Percentiles rank a stretch among this genome's conserved stretches.
These are phyloP conservation scores for Styela plicata DNA, from an alignment of 23 tunicate species.

Conservation along the genomic window DNA sequence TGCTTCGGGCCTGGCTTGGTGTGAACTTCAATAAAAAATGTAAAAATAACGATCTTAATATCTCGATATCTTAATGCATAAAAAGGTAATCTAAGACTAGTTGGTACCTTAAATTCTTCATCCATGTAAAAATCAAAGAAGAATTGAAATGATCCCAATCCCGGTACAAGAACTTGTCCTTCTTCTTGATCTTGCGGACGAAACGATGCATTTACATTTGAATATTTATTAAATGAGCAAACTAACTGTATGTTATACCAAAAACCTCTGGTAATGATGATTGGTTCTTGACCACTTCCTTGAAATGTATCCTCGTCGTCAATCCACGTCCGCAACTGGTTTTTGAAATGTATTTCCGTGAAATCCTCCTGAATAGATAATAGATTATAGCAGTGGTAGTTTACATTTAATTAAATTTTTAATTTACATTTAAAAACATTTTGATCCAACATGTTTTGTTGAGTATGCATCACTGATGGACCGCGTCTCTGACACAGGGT, in stretches of 20 bases:
- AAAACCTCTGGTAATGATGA: conserved; percentile 64
- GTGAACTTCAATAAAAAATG: too few species aligned
- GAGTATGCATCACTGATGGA: too few species aligned
- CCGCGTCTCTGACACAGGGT: too few species aligned
- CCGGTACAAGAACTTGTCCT: conserved; percentile 48
- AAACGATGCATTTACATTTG: conserved; percentile 54
- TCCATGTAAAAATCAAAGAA: conserved; percentile 65
- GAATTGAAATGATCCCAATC: conserved; percentile 77
- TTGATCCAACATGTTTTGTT: too few species aligned
- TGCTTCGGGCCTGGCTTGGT: too few species aligned
- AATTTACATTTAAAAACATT: not conserved
- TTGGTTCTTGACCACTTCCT: conserved; percentile 28
- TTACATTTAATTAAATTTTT: not conserved
- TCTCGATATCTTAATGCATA: too few species aligned
- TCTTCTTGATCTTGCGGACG: conserved; percentile 53
- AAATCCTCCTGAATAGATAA: conserved; percentile 54
- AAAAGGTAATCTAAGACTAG: too few species aligned
- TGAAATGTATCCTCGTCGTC: conserved; percentile 18
- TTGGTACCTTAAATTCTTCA: conserved; percentile 58
- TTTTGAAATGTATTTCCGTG: conserved; percentile 52
- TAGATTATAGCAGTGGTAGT: not conserved
- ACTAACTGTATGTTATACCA: conserved; percentile 53
- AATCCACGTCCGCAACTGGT: conserved; percentile 48
- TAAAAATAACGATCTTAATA: too few species aligned
- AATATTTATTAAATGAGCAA: conserved; percentile 52